Conservation (phyloP, 2,888 invertebrate species). For the Sepioteuthis lessoniana region DNA sequence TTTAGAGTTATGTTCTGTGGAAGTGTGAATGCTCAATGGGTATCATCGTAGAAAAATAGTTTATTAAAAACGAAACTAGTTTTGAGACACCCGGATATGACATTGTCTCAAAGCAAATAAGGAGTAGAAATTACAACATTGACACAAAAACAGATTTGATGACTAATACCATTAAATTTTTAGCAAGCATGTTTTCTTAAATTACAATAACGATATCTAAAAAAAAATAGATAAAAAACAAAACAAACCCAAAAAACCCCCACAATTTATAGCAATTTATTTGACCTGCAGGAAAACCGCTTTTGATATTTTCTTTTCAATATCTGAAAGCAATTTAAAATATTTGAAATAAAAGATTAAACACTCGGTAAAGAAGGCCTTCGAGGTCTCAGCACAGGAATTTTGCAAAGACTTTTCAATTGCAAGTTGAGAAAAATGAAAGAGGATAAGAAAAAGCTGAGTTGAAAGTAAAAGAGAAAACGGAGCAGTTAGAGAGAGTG, state of each 20-base stretch:
- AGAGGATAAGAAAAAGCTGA: not conserved
- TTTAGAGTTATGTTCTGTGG: no score
- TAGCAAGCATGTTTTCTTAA: not conserved
- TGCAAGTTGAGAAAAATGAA: not conserved
- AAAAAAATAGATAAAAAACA: not conserved
- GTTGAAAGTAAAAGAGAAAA: not conserved
- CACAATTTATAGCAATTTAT: not conserved
- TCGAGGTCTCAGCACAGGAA: not conserved
- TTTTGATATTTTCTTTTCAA: slow-evolving; percentile 4
- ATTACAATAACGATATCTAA: not conserved
- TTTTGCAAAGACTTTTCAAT: not conserved
- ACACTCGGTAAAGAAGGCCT: not conserved
- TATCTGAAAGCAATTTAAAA: not conserved
- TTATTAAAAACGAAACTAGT: no score
- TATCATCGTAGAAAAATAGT: no score
- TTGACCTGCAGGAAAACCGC: not conserved
- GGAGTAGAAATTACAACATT: not conserved
- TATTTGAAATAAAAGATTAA: slow-evolving; percentile 6
- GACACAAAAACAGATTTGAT: not conserved
- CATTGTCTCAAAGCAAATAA: no score
- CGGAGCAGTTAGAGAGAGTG: not conserved
- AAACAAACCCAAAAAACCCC: no score
- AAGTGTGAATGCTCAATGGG: no score
- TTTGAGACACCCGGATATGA: no score
- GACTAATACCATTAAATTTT: not conserved